Percentiles rank a stretch among this genome's conserved stretches.
phyloP scores from a whole-genome alignment of 2,888 invertebrate genomes.

The Luperina testacea region DNA sequence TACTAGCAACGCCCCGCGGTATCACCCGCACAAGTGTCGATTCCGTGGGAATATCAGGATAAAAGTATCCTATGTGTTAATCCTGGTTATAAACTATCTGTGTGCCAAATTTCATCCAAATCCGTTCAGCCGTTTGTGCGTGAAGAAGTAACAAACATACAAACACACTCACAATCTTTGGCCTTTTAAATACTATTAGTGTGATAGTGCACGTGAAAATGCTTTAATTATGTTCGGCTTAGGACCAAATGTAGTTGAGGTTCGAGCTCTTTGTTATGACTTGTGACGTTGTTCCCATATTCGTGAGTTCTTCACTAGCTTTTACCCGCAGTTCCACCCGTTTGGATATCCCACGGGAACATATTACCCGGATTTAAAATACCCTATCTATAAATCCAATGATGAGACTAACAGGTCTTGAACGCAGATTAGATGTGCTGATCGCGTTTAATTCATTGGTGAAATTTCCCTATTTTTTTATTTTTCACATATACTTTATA shows the following conservation, averaged over 20 bases:
- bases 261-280: slow-evolving; percentile 21
- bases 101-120: too few species aligned
- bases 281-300: slow-evolving; percentile 46
- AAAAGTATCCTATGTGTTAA: too few species aligned
- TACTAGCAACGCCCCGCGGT: background rate
- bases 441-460: background rate
- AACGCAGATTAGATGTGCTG: background rate
- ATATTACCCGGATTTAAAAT: background rate
- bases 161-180: too few species aligned
- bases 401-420: background rate
- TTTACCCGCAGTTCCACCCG: background rate
- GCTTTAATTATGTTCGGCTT: too few species aligned
- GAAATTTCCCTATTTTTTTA: background rate
- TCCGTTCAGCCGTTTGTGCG: too few species aligned
- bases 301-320: slow-evolving; percentile 5
- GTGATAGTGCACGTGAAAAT: too few species aligned
- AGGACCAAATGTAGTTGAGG: slow-evolving; percentile 3
- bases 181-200: too few species aligned
- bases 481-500: background rate
- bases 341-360: background rate
- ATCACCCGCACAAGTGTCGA: too few species aligned
- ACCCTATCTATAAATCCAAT: background rate
- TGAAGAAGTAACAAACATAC: too few species aligned
- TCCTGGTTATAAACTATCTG: too few species aligned
- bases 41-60: too few species aligned